Evolutionary conservation across 2,113 vertebrate species (phyloP).

Genomic region (Psilopsiagon aurifrons): DNA sequence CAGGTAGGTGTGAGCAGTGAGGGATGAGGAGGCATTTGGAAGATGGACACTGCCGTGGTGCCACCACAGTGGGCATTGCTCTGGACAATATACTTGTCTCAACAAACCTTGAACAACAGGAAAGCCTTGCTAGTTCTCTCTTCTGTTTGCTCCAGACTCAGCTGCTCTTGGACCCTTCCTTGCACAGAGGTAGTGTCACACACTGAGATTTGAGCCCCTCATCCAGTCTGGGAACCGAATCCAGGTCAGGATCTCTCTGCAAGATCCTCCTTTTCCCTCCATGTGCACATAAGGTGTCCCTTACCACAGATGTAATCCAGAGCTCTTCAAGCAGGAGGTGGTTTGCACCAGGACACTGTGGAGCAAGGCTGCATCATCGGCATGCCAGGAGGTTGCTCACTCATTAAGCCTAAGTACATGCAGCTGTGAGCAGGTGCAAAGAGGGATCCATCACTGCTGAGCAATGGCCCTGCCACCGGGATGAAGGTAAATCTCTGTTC

Average conservation of each 20-base stretch:
- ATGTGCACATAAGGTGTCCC: fast-evolving
- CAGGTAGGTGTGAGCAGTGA: background rate
- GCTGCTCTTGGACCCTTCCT: background rate
- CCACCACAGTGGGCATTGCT: background rate
- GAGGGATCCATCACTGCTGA: background rate
- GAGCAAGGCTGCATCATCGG: background rate
- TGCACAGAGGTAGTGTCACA: background rate
- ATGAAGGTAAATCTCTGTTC: background rate
- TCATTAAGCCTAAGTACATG: background rate
- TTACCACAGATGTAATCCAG: background rate
- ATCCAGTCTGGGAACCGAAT: background rate
- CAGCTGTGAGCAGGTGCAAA: background rate
- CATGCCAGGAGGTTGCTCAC: background rate
- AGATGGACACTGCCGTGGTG: background rate
- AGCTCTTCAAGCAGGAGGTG: background rate
- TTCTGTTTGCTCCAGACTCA: background rate
- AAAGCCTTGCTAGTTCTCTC: background rate
- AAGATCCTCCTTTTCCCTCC: background rate
- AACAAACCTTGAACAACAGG: background rate
- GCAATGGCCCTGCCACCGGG: background rate
- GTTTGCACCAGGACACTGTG: background rate
- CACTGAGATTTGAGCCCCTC: background rate
- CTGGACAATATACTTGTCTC: background rate
- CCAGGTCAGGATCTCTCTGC: background rate
- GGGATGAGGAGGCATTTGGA: background rate